Conservation (phyloP, 1,140 invertebrate species). For the Diorhabda elongata region DNA sequence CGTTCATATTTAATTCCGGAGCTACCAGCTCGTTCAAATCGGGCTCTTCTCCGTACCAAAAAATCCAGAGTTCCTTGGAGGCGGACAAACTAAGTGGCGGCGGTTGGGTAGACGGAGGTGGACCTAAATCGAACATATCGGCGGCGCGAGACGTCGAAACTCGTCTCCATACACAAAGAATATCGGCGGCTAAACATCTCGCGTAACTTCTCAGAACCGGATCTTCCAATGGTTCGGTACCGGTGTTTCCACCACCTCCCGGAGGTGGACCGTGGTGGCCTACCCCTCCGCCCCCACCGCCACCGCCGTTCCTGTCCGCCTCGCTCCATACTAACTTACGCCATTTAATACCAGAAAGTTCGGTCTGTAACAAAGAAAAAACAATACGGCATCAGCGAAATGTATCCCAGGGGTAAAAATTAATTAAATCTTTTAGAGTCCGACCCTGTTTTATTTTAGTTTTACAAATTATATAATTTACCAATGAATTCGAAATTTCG, state of each 20-base stretch:
- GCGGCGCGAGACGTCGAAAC: conserved; percentile 59
- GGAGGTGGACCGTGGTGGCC: conserved; percentile 42
- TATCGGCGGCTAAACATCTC: conserved; percentile 88
- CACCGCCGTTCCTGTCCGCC: conserved; percentile 51
- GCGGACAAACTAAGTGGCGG: conserved; percentile 69
- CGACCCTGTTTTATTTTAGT: too few species aligned
- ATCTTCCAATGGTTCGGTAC: conserved; percentile 78
- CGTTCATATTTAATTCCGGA: conserved; percentile 59
- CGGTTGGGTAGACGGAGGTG: conserved; percentile 53
- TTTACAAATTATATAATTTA: too few species aligned
- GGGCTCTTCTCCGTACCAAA: conserved; percentile 98
- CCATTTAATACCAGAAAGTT: conserved; percentile 99
- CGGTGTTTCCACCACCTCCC: conserved; percentile 33
- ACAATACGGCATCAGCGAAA: neutral
- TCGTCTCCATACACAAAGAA: conserved; percentile 93
- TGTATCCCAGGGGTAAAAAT: too few species aligned
- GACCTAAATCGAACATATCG: conserved; percentile 59
- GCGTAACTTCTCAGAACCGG: conserved; percentile 90
- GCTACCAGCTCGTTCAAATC: conserved; percentile 79
- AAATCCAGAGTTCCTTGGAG: conserved; percentile 96
- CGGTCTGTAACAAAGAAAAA: conserved; percentile 69
- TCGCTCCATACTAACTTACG: conserved; percentile 85
- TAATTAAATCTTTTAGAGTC: too few species aligned
- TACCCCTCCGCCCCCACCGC: conserved; percentile 39
- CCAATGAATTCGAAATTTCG: too few species aligned